Base-by-base conservation (phyloP, 2,797 vertebrate genomes). In the Gallinago stenura region DNA sequence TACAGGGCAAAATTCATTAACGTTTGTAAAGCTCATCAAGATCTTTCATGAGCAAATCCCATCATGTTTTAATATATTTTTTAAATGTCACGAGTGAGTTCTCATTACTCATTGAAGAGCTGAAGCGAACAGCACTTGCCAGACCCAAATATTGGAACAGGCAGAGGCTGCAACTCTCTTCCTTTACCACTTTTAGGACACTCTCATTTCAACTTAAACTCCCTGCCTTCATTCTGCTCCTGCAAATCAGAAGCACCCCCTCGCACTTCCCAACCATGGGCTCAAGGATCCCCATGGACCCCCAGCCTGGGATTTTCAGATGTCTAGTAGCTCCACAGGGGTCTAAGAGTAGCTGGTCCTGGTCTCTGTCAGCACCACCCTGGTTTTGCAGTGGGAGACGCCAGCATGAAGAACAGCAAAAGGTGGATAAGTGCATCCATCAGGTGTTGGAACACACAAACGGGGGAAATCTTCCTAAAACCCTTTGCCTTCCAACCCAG, bases 1-100 rank as follows among this genome's bases (percentile, higher is more conserved):
- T 83, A 83, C 71, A 87, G 79, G 91, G 92, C 92, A 95, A 92
- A 94, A 95, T 87, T 97, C 88, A 94, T 94, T 93, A 95, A 65
- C 1, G 50, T 87, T 90, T 95, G 86, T 85, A 95, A 93, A 95
- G 88, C 94, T 95, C 71, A 85, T 97, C 95, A 95, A 92, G 81
- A 93, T 93, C 78, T 89, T 96, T 85, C 92, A 60, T 83, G 92
- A 96, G 85, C 73, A 96, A 95, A 96, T 94, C 91, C 54, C 86
- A 79, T 90, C 90, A 79, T 82, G 48, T 85, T 95, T 95, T 90
- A 90, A 95, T 93, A 88, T 51, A 61, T 93, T 90, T 97, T 95
- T 95, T 64, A 90, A 97, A 95, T 95, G 83, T 87, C 83, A 93
- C 0, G 0, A 64, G 54, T 60, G 85, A 87, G 54, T 92, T 96